Conservation (phyloP, 2,888 invertebrate genomes). For the Junonia oenone region DNA sequence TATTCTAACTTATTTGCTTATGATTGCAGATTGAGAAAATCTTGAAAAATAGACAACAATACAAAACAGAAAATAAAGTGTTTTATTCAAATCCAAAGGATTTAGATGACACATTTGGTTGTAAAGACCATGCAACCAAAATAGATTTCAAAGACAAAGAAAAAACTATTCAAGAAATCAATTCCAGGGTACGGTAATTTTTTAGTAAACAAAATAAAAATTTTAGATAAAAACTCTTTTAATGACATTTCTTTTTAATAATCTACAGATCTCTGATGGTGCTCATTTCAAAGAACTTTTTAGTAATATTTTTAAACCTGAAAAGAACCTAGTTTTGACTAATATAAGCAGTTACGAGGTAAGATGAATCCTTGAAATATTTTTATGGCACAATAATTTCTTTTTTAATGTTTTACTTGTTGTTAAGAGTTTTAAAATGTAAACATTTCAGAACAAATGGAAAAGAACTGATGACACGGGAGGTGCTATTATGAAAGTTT, state of each 20-base stretch:
- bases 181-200: not conserved
- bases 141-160: not conserved
- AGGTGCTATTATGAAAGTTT: conserved; percentile 33
- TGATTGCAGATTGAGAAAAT: conserved; percentile 2
- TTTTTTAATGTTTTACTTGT: too few relatives aligned
- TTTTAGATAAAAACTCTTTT: too few relatives aligned
- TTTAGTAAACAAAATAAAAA: too few relatives aligned
- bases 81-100: conserved; percentile 5
- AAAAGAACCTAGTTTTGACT: conserved; percentile 1
- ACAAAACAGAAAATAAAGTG: not conserved
- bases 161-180: not conserved
- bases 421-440: not conserved
- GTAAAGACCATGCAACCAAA: not conserved
- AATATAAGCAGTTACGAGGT: conserved; percentile 8
- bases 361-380: not conserved
- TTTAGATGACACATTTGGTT: not conserved
- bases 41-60: not conserved
- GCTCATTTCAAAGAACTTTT: not conserved
- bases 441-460: conserved; percentile 12
- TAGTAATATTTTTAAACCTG: not conserved
- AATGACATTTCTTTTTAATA: not conserved
- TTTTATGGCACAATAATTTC: too few relatives aligned
- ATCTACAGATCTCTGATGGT: not conserved
- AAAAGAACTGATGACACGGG: not conserved
- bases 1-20: too few relatives aligned